A percentile compares a stretch with the other conserved stretches of the same genome.
These are phyloP conservation scores for Gadus macrocephalus DNA, from an alignment of 2,113 vertebrate species.

Conservation along the genomic window DNA sequence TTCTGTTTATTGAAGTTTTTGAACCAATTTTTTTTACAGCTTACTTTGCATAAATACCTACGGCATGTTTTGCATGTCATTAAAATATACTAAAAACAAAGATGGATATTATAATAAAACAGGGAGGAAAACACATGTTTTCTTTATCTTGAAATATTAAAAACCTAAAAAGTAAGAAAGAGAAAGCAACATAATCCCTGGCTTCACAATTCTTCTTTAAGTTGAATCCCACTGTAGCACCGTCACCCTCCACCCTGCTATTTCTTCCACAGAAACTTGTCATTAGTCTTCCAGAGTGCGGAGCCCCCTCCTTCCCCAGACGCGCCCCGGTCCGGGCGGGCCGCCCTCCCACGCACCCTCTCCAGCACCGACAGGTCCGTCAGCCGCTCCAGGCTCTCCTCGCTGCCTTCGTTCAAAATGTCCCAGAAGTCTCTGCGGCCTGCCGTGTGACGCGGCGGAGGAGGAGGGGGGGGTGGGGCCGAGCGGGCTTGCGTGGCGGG, in stretches of 20 bases:
- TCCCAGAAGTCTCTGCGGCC: constrained; percentile 92
- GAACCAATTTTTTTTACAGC: too few relatives aligned
- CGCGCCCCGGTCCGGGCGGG: constrained; percentile 33
- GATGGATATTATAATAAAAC: too few relatives aligned
- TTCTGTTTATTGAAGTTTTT: too few relatives aligned
- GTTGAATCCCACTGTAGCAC: too few relatives aligned
- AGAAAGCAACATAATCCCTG: too few relatives aligned
- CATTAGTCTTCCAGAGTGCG: constrained; percentile 87
- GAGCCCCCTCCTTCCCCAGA: constrained; percentile 51
- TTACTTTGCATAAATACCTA: too few relatives aligned
- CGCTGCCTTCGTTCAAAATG: constrained; percentile 85
- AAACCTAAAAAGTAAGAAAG: too few relatives aligned
- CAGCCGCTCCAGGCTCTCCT: constrained; percentile 82
- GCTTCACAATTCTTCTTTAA: too few relatives aligned
- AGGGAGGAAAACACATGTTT: too few relatives aligned
- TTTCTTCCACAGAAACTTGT: constrained; percentile 91
- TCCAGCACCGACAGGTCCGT: constrained; percentile 82
- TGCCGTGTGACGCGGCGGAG: constrained; percentile 45
- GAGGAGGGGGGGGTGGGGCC: background rate
- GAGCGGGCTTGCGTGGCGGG: background rate
- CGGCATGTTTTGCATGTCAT: too few relatives aligned
- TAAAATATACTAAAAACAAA: too few relatives aligned
- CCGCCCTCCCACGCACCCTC: constrained; percentile 75
- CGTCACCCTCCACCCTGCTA: constrained; percentile 11
- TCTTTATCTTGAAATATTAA: too few relatives aligned